Evolutionary conservation across 2,888 invertebrate genomes (phyloP).

Genomic region (Meteorus colon): DNA sequence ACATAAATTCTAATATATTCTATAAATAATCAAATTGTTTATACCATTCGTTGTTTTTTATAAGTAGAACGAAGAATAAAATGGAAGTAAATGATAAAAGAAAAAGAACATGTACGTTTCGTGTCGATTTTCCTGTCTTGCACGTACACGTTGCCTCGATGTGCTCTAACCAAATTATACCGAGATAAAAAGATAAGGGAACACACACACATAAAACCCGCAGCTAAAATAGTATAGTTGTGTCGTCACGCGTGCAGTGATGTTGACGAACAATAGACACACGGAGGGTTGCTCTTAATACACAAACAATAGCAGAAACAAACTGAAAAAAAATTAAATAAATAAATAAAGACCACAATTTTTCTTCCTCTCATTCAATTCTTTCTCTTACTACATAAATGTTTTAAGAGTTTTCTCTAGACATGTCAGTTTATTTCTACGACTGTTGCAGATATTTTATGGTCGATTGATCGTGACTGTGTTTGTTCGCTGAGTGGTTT

Average conservation of each 20-base stretch:
- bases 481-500: background rate
- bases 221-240: slow-evolving; percentile 16
- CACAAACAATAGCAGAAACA: slow-evolving; percentile 49
- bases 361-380: background rate
- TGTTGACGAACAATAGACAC: slow-evolving; percentile 43
- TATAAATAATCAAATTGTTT: slow-evolving; percentile 36
- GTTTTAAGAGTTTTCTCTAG: background rate
- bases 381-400: background rate
- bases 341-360: background rate
- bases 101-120: slow-evolving; percentile 46
- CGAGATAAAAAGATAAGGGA: slow-evolving; percentile 42
- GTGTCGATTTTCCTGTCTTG: slow-evolving; percentile 52
- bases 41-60: slow-evolving; percentile 9
- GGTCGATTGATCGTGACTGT: slow-evolving; percentile 4
- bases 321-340: slow-evolving; percentile 41
- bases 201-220: background rate
- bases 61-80: background rate
- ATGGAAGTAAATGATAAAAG: slow-evolving; percentile 17
- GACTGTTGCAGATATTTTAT: background rate
- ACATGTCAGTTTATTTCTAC: background rate
- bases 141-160: slow-evolving; percentile 47
- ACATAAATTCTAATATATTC: background rate
- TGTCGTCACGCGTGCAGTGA: slow-evolving; percentile 28
- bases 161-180: slow-evolving; percentile 58
- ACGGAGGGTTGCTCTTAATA: slow-evolving; percentile 33